phyloP scores from a whole-genome alignment of 2,113 vertebrate species.

The Paradisaea rubra region DNA sequence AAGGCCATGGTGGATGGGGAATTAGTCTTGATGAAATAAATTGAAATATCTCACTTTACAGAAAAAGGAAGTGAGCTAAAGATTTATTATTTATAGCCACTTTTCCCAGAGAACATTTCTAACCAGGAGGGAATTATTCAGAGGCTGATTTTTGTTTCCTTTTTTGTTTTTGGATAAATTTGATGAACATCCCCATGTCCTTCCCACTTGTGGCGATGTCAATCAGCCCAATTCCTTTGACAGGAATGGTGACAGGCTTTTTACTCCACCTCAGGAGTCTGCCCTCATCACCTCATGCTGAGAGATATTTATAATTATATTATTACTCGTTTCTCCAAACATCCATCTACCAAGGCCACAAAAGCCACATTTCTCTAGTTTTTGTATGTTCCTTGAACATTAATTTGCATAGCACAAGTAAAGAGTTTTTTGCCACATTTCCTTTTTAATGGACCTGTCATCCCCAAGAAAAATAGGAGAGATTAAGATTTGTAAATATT shows the following conservation, averaged over 20 bases:
- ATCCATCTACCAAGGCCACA: background rate
- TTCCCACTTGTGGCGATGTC: background rate
- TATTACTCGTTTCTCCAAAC: background rate
- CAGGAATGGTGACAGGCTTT: rapidly evolving
- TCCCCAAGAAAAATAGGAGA: background rate
- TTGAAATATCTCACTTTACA: background rate
- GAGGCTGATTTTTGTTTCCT: background rate
- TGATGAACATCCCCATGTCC: background rate
- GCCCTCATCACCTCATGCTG: background rate
- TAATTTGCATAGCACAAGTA: background rate
- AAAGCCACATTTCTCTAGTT: background rate
- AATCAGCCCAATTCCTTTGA: background rate
- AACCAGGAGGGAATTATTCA: background rate
- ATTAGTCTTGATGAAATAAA: slow-evolving; percentile 3
- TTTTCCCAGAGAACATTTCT: background rate
- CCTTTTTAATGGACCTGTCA: background rate
- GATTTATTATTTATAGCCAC: background rate
- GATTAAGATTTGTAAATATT: background rate
- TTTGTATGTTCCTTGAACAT: background rate
- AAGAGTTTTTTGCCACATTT: background rate
- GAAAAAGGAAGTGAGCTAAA: background rate
- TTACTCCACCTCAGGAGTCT: background rate
- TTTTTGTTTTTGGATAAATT: background rate
- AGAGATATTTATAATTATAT: background rate
- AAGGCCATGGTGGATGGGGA: background rate